phyloP scores from a whole-genome alignment of 2,888 invertebrate genomes.

The Catonia carolina region DNA sequence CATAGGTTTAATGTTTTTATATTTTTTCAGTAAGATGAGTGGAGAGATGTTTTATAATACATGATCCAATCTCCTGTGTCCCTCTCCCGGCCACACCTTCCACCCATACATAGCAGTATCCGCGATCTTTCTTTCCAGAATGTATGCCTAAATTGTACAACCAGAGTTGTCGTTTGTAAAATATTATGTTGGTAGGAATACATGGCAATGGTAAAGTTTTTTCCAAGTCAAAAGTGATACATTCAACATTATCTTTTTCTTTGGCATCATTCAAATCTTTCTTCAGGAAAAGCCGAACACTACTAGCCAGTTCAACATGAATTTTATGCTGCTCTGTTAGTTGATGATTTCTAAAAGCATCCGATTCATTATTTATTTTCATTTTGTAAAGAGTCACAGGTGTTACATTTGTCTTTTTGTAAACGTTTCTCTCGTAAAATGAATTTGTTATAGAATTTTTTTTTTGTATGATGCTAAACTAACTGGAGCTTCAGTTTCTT shows the following conservation, averaged over 20 bases:
- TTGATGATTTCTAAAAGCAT: background rate
- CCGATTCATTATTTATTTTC: background rate
- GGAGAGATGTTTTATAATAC: slow-evolving; percentile 30
- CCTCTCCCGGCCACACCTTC: no score
- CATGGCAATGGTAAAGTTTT: slow-evolving; percentile 34
- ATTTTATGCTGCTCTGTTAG: background rate
- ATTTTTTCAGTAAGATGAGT: background rate
- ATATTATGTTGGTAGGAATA: slow-evolving; percentile 34
- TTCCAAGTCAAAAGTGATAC: slow-evolving; percentile 32
- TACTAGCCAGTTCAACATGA: background rate
- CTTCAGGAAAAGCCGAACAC: background rate
- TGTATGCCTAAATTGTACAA: slow-evolving; percentile 36
- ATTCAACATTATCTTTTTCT: no score
- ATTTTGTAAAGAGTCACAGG: background rate
- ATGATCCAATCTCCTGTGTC: slow-evolving; percentile 36
- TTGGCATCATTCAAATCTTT: background rate
- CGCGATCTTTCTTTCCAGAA: slow-evolving; percentile 24
- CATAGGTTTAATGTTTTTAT: slow-evolving; percentile 18
- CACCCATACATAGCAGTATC: slow-evolving; percentile 35
- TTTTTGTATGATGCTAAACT: slow-evolving; percentile 4
- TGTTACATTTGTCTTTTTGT: slow-evolving; percentile 18
- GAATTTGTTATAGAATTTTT: slow-evolving; percentile 7
- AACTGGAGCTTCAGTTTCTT: background rate
- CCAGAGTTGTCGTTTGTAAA: slow-evolving; percentile 32
- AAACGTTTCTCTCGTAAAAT: slow-evolving; percentile 9